Evolutionary conservation across 2,113 vertebrate species (phyloP), one percentile per base, ranked within the genome.

Genomic region (Takifugu bimaculatus): DNA sequence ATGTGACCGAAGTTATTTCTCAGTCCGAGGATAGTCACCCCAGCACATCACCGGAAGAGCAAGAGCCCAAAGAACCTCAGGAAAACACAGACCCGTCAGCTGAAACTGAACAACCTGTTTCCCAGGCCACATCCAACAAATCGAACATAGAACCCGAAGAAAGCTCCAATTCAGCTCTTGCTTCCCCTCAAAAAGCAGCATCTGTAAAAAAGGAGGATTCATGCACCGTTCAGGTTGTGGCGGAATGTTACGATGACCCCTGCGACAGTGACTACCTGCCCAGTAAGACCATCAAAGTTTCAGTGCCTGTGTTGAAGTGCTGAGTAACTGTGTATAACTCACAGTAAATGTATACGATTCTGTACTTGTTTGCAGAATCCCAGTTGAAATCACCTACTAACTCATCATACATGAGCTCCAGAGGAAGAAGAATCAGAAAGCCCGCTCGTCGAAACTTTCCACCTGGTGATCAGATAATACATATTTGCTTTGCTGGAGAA

Each of bases 351-450:
- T 5, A 10, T 1, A 50, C 1, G 2, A 1, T 35, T 50, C 63
- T 65, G 0, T 26, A 3, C 60, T 15, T 58, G 44, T 60, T 67
- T 60, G 13, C 70, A 92, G 91, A 90, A 62, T 72, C 84, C 1
- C 69, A 75, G 1, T 49, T 76, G 42, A 90, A 82, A 64, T 58
- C 78, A 43, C 55, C 74, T 5, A 72, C 69, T 44, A 78, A 74
- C 29, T 79, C 72, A 0, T 70, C 88, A 2, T 88, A 84, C 63
- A 74, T 88, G 52, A 91, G 82, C 65, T 89, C 87, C 26, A 82
- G 90, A 0, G 88, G 89, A 54, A 87, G 88, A 72, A 89, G 88
- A 66, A 83, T 88, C 60, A 81, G 88, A 70, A 89, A 81, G 64
- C 70, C 80, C 42, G 63, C 80, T 50, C 69, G 60, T 12, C 63